These are phyloP conservation scores for Acrossocheilus fasciatus DNA, from an alignment of 2,797 vertebrate species.

Conservation along the genomic window DNA sequence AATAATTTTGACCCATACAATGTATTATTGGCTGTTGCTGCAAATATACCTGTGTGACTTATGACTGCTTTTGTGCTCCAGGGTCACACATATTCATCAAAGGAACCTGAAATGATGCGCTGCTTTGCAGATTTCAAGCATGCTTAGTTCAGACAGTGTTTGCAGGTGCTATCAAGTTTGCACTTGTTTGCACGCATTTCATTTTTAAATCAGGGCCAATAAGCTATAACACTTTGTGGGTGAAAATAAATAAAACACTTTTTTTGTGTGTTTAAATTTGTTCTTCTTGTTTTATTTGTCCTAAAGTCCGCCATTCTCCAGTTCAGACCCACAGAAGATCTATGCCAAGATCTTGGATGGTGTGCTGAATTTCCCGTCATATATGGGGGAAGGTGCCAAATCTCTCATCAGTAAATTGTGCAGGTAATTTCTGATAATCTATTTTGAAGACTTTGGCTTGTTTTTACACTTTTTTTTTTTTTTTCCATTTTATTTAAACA, in stretches of 20 bases:
- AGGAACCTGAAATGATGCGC: background rate
- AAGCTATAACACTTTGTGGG: background rate
- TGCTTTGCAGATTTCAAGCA: background rate
- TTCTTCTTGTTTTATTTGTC: conserved; percentile 7
- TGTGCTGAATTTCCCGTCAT: conserved; percentile 78
- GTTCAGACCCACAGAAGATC: conserved; percentile 84
- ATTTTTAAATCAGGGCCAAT: background rate
- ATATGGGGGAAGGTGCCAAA: conserved; percentile 79
- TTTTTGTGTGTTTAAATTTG: background rate
- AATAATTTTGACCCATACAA: too few species aligned
- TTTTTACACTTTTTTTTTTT: background rate
- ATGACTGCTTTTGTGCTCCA: too few species aligned
- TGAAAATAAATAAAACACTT: background rate
- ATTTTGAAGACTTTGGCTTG: background rate
- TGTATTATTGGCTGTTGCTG: background rate
- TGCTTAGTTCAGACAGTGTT: background rate
- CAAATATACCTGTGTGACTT: too few species aligned
- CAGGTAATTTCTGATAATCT: conserved; percentile 71
- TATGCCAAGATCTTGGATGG: conserved; percentile 85
- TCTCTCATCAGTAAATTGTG: conserved; percentile 85
- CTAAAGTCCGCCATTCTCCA: conserved; percentile 83
- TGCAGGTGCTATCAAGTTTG: background rate
- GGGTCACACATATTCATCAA: background rate
- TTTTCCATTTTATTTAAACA: background rate
- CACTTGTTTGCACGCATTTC: background rate